Evolutionary conservation across 2,113 vertebrate species (phyloP).

Genomic region (Cephalophus harveyi): DNA sequence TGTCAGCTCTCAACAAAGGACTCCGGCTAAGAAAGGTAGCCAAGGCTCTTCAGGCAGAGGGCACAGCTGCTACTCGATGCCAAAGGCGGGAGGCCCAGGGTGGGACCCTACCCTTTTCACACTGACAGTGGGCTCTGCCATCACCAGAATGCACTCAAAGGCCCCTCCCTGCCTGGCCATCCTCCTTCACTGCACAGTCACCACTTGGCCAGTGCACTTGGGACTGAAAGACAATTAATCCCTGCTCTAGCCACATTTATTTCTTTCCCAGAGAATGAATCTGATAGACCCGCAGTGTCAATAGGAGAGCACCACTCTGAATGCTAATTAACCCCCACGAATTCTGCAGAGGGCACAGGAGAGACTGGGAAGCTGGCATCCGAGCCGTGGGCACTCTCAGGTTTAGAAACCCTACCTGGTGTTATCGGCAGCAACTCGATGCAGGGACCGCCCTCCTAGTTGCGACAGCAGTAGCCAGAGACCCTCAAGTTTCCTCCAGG

Average conservation of each 20-base stretch:
- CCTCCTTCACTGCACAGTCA: not conserved
- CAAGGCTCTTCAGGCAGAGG: not conserved
- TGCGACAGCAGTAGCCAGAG: conserved; percentile 63
- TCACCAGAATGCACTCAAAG: not conserved
- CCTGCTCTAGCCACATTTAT: conserved; percentile 47
- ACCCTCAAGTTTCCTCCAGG: conserved; percentile 70
- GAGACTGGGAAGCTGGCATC: not conserved
- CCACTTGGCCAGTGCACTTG: not conserved
- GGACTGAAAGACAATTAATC: not conserved
- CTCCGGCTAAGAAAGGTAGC: not conserved
- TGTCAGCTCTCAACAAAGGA: conserved; percentile 27
- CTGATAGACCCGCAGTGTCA: conserved; percentile 4
- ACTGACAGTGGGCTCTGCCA: not conserved
- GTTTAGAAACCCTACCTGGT: conserved; percentile 71
- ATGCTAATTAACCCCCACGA: conserved; percentile 35
- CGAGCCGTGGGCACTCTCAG: not conserved
- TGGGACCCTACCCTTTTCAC: not conserved
- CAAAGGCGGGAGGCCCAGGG: not conserved
- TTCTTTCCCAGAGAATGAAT: conserved; percentile 40
- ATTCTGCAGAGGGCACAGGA: not conserved
- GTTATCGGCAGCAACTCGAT: conserved; percentile 57
- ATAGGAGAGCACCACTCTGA: conserved; percentile 2
- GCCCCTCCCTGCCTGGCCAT: rapidly evolving
- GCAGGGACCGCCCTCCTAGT: conserved; percentile 44
- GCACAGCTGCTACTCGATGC: not conserved